These are phyloP conservation scores for Denticeps clupeoides DNA, from an alignment of 2,797 vertebrate genomes.

Conservation along the genomic window DNA sequence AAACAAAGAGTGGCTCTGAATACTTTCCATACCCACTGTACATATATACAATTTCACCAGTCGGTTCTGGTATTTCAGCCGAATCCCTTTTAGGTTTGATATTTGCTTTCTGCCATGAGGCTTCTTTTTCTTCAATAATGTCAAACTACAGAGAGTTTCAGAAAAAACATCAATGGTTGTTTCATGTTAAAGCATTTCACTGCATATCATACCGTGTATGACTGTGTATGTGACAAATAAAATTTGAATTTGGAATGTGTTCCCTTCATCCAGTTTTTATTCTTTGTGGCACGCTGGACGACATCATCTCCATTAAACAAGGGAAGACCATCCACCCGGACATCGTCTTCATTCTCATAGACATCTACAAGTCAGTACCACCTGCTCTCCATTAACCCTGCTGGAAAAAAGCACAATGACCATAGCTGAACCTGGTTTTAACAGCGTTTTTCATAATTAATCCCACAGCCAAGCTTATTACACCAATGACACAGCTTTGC, in stretches of 20 bases:
- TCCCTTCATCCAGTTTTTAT: conserved; percentile 65
- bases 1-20: too few species aligned
- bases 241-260: background rate
- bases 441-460: background rate
- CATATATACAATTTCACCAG: too few species aligned
- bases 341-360: conserved; percentile 76
- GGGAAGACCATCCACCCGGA: conserved; percentile 40
- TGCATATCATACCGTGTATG: too few species aligned
- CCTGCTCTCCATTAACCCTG: background rate
- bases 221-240: too few species aligned
- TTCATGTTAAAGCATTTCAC: too few species aligned
- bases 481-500: conserved; percentile 37
- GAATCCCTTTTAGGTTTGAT: too few species aligned
- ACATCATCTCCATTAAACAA: conserved; percentile 42
- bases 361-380: conserved; percentile 79
- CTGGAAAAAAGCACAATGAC: background rate
- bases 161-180: too few species aligned
- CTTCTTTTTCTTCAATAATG: too few species aligned
- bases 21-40: too few species aligned
- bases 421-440: background rate
- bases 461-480: conserved; percentile 48
- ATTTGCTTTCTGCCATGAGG: too few species aligned
- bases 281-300: conserved; percentile 62
- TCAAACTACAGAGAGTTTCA: too few species aligned
- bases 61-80: too few species aligned